Conservation (phyloP, 2,113 vertebrate genomes). For the Ammodytes dubius region DNA sequence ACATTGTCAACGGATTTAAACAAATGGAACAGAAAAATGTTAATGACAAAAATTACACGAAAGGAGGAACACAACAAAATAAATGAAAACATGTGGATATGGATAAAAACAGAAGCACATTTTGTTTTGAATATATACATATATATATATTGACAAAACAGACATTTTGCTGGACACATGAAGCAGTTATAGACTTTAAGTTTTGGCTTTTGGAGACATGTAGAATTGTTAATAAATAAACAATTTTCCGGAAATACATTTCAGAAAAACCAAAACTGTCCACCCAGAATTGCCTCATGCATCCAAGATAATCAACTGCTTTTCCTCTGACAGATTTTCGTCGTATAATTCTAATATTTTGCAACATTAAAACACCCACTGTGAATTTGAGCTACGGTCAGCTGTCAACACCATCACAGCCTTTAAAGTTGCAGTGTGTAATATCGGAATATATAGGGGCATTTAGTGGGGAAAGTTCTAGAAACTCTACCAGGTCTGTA, state of each 20-base stretch:
- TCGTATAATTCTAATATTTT: neutral
- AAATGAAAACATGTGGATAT: slow-evolving; percentile 53
- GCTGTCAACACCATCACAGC: neutral
- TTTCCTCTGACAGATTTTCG: slow-evolving; percentile 60
- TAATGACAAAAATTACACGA: slow-evolving; percentile 88
- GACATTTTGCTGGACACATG: slow-evolving; percentile 61
- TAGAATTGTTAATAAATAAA: neutral
- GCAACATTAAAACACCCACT: neutral
- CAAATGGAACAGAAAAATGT: slow-evolving; percentile 87
- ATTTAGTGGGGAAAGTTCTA: too few relatives aligned
- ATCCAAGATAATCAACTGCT: slow-evolving; percentile 57
- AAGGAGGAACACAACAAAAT: slow-evolving; percentile 62
- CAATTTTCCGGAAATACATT: neutral
- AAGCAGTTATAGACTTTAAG: slow-evolving; percentile 41
- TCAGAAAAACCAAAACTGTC: slow-evolving; percentile 24
- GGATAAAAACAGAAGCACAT: slow-evolving; percentile 34
- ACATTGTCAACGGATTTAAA: slow-evolving; percentile 89
- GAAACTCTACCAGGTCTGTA: too few relatives aligned
- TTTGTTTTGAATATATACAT: slow-evolving; percentile 44
- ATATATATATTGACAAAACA: neutral
- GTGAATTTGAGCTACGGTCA: neutral
- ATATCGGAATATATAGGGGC: too few relatives aligned
- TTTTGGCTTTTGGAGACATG: slow-evolving; percentile 31
- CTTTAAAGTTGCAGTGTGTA: too few relatives aligned
- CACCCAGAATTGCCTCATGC: slow-evolving; percentile 66